phyloP scores from a whole-genome alignment of 2,888 invertebrate species.

The Synanthedon andrenaeformis region DNA sequence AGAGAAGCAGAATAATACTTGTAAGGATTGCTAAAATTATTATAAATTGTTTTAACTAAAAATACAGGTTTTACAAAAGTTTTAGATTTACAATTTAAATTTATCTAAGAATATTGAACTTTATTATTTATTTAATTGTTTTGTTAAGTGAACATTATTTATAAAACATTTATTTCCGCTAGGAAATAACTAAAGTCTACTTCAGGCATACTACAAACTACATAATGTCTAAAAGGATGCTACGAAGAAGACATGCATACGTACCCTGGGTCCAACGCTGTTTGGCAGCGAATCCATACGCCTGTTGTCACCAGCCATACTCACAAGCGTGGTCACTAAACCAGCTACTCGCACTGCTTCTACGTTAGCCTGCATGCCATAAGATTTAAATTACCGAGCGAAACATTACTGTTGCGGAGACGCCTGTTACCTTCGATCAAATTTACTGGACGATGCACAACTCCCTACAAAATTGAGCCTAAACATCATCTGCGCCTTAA shows the following conservation, averaged over 20 bases:
- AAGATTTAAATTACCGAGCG: constrained; percentile 63
- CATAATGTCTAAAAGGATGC: neutral
- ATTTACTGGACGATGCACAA: neutral
- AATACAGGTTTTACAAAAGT: no score
- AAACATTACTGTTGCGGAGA: constrained; percentile 2
- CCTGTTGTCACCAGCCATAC: constrained; percentile 77
- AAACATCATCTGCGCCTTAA: neutral
- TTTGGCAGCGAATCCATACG: constrained; percentile 64
- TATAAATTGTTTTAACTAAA: no score
- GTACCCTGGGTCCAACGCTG: constrained; percentile 68
- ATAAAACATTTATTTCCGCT: no score
- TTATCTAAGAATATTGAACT: no score
- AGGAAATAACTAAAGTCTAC: neutral
- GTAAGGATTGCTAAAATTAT: no score
- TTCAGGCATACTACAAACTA: neutral
- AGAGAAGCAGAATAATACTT: no score
- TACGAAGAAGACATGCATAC: constrained; percentile 8
- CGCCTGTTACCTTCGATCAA: neutral
- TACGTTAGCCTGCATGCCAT: constrained; percentile 78
- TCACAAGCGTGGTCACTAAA: constrained; percentile 85
- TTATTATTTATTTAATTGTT: no score
- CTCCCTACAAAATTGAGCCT: neutral
- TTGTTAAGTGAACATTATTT: no score
- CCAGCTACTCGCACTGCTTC: constrained; percentile 87
- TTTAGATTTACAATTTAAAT: no score